Conservation (phyloP, 2,113 vertebrate species). For the Riparia riparia region DNA sequence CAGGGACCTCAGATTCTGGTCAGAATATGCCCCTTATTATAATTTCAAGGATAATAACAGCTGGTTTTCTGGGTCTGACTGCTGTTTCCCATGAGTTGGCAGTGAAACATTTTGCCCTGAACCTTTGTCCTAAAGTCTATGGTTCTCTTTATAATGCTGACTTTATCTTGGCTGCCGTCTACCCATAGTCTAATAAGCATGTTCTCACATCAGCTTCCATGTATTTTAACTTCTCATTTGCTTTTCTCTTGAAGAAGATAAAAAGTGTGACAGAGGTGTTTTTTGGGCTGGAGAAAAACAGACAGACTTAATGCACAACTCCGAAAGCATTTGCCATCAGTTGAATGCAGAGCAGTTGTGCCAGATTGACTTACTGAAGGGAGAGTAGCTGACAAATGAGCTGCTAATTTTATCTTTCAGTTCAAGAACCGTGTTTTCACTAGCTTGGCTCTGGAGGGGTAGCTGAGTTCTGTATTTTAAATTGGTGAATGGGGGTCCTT, state of each 20-base stretch:
- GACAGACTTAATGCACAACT: background rate
- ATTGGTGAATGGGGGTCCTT: background rate
- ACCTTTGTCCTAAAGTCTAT: constrained; percentile 56
- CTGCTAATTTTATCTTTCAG: constrained; percentile 69
- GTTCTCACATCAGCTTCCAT: background rate
- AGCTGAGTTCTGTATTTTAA: background rate
- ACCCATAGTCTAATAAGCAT: background rate
- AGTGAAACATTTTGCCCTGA: background rate
- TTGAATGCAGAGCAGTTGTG: background rate
- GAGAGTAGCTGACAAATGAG: constrained; percentile 66
- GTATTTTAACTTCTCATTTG: background rate
- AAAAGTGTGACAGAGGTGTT: background rate
- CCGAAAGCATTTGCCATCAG: constrained; percentile 1
- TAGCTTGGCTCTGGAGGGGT: background rate
- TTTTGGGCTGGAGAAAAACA: background rate
- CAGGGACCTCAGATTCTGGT: background rate
- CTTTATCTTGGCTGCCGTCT: constrained; percentile 31
- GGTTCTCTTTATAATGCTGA: constrained; percentile 34
- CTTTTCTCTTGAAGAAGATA: background rate
- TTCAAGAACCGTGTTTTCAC: constrained; percentile 40
- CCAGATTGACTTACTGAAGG: constrained; percentile 43
- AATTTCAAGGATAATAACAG: background rate
- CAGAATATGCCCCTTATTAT: constrained; percentile 1
- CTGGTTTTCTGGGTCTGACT: background rate
- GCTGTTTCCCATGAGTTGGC: constrained; percentile 25